phyloP scores from a whole-genome alignment of 2,113 vertebrate genomes.

The Elgaria multicarinata region DNA sequence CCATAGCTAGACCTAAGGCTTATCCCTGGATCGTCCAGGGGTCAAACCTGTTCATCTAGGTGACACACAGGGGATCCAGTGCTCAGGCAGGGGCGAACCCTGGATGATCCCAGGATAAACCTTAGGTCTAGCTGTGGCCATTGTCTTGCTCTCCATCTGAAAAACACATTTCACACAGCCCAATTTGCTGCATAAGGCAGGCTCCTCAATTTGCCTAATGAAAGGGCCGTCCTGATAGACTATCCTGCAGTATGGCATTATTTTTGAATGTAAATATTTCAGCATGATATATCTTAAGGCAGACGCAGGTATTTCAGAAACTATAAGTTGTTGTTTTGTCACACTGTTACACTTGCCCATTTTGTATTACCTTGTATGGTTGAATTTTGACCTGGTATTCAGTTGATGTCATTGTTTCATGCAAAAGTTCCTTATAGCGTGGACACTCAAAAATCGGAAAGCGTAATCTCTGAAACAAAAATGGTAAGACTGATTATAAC shows the following conservation, averaged over 20 bases:
- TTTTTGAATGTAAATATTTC: not conserved
- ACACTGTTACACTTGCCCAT: not conserved
- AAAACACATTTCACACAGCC: not conserved
- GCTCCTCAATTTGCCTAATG: too few species aligned
- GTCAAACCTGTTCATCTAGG: too few species aligned
- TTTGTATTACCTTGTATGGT: constrained; percentile 62
- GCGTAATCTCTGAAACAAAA: constrained; percentile 68
- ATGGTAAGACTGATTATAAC: constrained; percentile 26
- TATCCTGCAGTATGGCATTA: not conserved
- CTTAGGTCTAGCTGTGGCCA: too few species aligned
- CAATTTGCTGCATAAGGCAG: not conserved
- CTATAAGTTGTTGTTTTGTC: not conserved
- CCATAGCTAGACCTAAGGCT: too few species aligned
- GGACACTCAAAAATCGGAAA: constrained; percentile 68
- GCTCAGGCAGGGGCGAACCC: too few species aligned
- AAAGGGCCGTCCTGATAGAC: not conserved
- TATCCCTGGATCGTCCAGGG: too few species aligned
- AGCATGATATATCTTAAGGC: not conserved
- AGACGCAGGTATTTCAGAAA: not conserved
- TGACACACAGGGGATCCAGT: too few species aligned
- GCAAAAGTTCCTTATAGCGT: constrained; percentile 59
- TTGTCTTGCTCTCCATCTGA: not conserved
- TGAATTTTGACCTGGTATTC: constrained; percentile 58
- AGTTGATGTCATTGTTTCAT: constrained; percentile 57
- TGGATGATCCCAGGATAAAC: too few species aligned